Evolutionary conservation across 2,888 invertebrate species (phyloP).

Genomic region (Chirona hameri): DNA sequence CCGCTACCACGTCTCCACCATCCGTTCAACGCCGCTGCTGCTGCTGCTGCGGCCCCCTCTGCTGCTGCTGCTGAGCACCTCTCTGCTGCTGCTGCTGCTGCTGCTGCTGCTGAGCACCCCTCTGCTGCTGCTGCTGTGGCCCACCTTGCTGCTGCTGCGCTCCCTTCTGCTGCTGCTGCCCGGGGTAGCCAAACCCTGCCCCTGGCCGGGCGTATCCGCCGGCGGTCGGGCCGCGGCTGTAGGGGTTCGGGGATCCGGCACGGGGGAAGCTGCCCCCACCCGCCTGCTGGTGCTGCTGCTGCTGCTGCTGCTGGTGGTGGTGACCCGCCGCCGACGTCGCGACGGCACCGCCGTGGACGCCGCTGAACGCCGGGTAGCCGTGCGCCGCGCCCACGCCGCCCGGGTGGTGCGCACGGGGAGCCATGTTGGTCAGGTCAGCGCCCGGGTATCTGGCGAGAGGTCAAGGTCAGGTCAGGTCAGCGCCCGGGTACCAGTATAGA

Average conservation of each 20-base stretch:
- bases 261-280: background rate
- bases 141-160: background rate
- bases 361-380: background rate
- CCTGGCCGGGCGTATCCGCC: background rate
- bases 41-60: background rate
- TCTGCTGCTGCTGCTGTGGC: background rate
- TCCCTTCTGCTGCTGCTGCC: background rate
- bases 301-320: background rate
- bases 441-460: background rate
- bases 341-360: background rate
- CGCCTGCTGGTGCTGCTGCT: no score
- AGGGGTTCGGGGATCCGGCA: background rate
- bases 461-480: background rate
- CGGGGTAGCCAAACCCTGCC: background rate
- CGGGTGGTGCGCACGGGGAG: background rate
- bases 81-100: background rate
- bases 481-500: background rate
- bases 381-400: background rate
- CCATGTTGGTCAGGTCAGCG: background rate
- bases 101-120: background rate
- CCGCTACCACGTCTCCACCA: no score
- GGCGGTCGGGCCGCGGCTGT: constrained; percentile 28
- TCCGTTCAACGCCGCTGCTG: background rate
- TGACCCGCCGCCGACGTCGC: background rate
- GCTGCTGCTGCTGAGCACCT: background rate